Evolutionary conservation across 2,797 vertebrate species (phyloP), one percentile per base, ranked within the genome.

Genomic region (Austrolebias charrua): DNA sequence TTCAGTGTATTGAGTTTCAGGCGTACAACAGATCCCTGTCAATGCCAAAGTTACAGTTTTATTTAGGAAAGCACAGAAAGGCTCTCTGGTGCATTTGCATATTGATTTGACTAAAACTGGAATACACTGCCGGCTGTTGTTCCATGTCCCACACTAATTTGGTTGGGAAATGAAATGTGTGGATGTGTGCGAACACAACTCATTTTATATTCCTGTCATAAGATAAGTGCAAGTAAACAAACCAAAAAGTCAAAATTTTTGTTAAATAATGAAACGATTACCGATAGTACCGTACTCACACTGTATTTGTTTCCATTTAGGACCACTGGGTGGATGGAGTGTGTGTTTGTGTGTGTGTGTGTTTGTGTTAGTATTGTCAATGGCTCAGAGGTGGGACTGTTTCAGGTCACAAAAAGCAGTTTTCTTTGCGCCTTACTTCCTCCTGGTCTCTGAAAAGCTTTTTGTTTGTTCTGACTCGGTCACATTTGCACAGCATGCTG

Each of bases 141-240:
- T 49, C 16, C 4, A 44, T 40, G 33, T 38, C 55, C 20, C 42
- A 12, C 1, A 44, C 62, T 60, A 8, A 92, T 92, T 92, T 93
- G 91, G 88, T 88, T 92, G 55, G 83, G 66, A 92, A 93, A 93
- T 93, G 47, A 79, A 52, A 53, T 66, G 55, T 60, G 69, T 71
- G 57, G 15, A 53, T 53, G 19, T 10, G 29, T 38, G 16, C 18
- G 6, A 50, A 35, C 24, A 2, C 44, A 50, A 16, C 46, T n/a
- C 13, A 1, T 20, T 35, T 8, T 3, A 44, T 50, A 18, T 11
- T 13, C 51, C 50, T 16, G 29, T 60, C 5, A 54, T 29, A n/a
- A 4, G 3, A 31, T 47, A 38, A 55, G 63, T 46, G 14, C 19
- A 55, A 44, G 40, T 33, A 20, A 9, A 24, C 24, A 24, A 24